Percentiles rank a stretch among this genome's conserved stretches.
Conservation (phyloP, 2,113 vertebrate species). For the Catagonus wagneri region DNA sequence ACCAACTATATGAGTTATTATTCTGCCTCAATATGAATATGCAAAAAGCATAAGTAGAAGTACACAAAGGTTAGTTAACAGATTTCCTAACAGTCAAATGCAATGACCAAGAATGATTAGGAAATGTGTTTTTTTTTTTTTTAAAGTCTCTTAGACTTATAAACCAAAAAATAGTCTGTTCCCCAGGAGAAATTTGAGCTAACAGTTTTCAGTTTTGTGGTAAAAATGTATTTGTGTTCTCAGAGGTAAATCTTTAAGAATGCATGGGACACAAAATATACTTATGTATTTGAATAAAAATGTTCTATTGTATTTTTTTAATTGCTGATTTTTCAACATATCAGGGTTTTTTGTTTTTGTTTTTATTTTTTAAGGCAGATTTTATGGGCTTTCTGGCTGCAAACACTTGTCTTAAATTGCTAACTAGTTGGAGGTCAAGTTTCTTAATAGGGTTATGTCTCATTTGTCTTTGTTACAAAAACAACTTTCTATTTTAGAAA, state of each 20-base stretch:
- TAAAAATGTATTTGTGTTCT: constrained; percentile 34
- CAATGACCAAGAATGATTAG: neutral
- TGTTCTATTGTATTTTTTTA: constrained; percentile 15
- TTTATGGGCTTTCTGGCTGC: constrained; percentile 8
- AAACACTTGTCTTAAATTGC: neutral
- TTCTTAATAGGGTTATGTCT: constrained; percentile 37
- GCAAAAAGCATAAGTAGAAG: neutral
- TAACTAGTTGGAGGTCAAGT: neutral
- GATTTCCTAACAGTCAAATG: neutral
- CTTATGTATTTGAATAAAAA: constrained; percentile 24
- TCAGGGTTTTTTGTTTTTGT: neutral
- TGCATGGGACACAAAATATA: neutral
- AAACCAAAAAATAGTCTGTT: neutral
- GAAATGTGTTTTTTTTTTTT: neutral
- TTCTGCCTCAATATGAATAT: too few relatives aligned
- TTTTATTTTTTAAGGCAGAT: neutral
- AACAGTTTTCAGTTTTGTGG: constrained; percentile 52
- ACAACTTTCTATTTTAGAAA: constrained; percentile 59
- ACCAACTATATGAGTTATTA: too few relatives aligned
- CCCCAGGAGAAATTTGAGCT: neutral
- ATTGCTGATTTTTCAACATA: neutral
- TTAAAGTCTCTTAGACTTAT: neutral
- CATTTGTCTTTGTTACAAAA: constrained; percentile 58
- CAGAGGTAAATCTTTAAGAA: constrained; percentile 34
- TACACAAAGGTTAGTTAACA: neutral